Evolutionary conservation across 2,888 invertebrate species (phyloP).

Genomic region (Rhorus exstirpatorius): DNA sequence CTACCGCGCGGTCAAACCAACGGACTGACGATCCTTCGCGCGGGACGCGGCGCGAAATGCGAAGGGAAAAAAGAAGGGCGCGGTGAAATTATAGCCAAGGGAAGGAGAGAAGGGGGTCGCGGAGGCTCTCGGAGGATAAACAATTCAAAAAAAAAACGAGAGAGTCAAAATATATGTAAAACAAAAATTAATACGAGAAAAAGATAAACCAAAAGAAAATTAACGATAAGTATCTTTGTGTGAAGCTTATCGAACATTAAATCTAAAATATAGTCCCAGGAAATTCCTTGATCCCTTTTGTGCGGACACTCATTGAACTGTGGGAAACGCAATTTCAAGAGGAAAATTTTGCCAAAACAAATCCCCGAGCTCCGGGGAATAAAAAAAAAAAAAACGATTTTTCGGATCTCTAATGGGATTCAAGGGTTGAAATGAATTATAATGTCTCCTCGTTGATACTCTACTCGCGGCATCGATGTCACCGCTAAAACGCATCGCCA

Average conservation of each 20-base stretch:
- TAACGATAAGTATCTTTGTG: too few relatives aligned
- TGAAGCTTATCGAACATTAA: too few relatives aligned
- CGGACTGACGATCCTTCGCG: conserved; percentile 76
- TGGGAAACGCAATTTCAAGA: too few relatives aligned
- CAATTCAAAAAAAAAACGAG: conserved; percentile 4
- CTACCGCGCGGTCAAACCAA: conserved; percentile 82
- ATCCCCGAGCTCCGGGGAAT: too few relatives aligned
- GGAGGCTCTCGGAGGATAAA: conserved; percentile 2
- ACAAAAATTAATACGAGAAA: neutral
- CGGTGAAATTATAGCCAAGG: conserved; percentile 61
- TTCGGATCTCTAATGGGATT: too few relatives aligned
- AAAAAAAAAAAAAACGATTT: too few relatives aligned
- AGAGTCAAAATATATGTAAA: conserved; percentile 13
- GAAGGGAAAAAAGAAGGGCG: conserved; percentile 68
- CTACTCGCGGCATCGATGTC: conserved; percentile 25
- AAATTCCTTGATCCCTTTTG: too few relatives aligned
- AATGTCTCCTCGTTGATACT: neutral
- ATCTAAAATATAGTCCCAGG: too few relatives aligned
- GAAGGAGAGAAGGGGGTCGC: neutral
- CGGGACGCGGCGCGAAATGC: conserved; percentile 72
- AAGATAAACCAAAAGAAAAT: neutral
- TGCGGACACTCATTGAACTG: too few relatives aligned
- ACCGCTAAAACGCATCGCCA: neutral
- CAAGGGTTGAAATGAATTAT: neutral
- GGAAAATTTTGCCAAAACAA: too few relatives aligned